phyloP scores from a whole-genome alignment of 2,113 vertebrate species.

The Petrocephalus zakoni region DNA sequence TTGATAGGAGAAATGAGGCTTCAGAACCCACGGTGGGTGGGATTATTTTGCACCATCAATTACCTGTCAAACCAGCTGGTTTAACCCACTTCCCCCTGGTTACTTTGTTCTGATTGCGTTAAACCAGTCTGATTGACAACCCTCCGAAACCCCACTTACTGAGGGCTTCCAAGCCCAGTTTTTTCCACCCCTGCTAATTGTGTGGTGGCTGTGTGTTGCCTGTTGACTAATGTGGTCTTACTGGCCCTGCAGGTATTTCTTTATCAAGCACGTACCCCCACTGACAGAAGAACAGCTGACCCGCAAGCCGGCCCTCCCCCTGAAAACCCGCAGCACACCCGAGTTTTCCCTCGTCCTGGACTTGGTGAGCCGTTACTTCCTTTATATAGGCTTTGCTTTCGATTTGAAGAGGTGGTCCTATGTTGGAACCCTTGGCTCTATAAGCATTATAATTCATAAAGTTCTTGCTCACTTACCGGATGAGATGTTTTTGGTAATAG shows the following conservation, averaged over 20 bases:
- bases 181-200: background rate
- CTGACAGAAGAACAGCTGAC: slow-evolving; percentile 96
- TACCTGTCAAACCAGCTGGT: slow-evolving; percentile 7
- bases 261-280: slow-evolving; percentile 97
- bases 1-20: background rate
- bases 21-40: slow-evolving; percentile 2
- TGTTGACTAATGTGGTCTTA: background rate
- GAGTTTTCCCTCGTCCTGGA: slow-evolving; percentile 96
- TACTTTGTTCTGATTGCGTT: slow-evolving; percentile 8
- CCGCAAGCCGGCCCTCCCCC: slow-evolving; percentile 88
- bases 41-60: slow-evolving; percentile 6
- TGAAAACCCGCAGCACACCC: slow-evolving; percentile 98
- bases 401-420: background rate
- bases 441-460: background rate
- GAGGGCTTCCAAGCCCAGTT: background rate
- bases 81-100: background rate
- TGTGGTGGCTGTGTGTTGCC: background rate
- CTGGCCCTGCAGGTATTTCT: slow-evolving; percentile 81
- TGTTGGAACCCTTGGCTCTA: background rate
- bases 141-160: background rate
- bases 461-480: background rate
- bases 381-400: background rate
- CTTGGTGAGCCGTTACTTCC: slow-evolving; percentile 62
- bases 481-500: background rate
- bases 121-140: slow-evolving; percentile 10